Percentiles rank a stretch among this genome's conserved stretches.
Conservation (phyloP, 2,888 invertebrate species). For the Calameuta pallipes region DNA sequence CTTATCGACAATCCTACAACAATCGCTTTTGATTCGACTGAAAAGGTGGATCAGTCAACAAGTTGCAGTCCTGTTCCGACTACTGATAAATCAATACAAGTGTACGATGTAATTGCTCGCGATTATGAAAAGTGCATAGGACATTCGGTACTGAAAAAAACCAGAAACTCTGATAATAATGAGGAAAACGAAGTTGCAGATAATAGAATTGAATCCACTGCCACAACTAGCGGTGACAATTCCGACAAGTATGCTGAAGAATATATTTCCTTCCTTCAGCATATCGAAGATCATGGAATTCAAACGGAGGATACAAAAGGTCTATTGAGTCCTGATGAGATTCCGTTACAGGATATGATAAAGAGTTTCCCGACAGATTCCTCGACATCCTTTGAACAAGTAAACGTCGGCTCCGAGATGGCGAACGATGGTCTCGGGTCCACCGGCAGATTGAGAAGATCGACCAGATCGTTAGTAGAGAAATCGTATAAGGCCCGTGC, state of each 20-base stretch:
- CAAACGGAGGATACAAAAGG: slow-evolving; percentile 39
- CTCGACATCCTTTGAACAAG: neutral
- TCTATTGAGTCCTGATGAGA: slow-evolving; percentile 42
- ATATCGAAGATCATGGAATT: slow-evolving; percentile 48
- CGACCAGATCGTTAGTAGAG: neutral
- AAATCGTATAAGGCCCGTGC: neutral
- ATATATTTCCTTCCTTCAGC: slow-evolving; percentile 52
- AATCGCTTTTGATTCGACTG: neutral
- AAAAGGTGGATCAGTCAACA: neutral
- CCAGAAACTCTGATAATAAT: slow-evolving; percentile 32
- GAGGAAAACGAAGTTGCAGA: slow-evolving; percentile 26
- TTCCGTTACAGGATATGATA: slow-evolving; percentile 50
- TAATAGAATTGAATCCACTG: neutral
- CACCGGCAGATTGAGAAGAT: neutral
- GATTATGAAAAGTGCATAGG: slow-evolving; percentile 59
- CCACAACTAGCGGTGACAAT: neutral
- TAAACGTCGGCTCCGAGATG: neutral
- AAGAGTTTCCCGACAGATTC: slow-evolving; percentile 22
- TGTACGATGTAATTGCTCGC: slow-evolving; percentile 38
- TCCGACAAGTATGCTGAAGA: slow-evolving; percentile 51
- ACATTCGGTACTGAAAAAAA: slow-evolving; percentile 46
- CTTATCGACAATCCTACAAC: neutral
- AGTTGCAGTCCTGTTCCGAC: neutral
- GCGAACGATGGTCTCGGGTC: neutral
- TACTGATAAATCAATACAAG: slow-evolving; percentile 47